Evolutionary conservation across 2,113 vertebrate species (phyloP).

Genomic region (Cryptotis parvus): DNA sequence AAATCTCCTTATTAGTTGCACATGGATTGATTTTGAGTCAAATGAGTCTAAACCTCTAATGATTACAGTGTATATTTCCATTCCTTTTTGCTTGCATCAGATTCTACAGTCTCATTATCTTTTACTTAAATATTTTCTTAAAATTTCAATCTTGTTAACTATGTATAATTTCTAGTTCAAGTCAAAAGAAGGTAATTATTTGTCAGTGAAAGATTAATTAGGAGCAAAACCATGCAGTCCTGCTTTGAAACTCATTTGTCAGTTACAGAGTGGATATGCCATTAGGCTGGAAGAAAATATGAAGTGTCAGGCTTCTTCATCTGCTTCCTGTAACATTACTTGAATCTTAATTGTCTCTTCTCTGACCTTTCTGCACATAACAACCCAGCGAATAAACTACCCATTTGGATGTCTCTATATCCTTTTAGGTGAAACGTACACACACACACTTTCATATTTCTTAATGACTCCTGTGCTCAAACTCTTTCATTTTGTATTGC

Average conservation of each 20-base stretch:
- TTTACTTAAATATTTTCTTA: neutral
- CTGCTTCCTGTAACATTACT: neutral
- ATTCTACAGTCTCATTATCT: too few relatives aligned
- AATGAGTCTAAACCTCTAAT: too few relatives aligned
- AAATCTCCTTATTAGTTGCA: too few relatives aligned
- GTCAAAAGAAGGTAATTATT: neutral
- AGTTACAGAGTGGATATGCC: neutral
- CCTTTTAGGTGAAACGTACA: too few relatives aligned
- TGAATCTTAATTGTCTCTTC: neutral
- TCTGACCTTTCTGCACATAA: neutral
- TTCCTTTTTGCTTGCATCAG: too few relatives aligned
- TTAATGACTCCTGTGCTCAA: neutral
- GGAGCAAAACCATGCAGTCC: neutral
- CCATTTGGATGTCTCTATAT: too few relatives aligned
- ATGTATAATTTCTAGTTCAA: too few relatives aligned
- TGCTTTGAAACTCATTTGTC: neutral
- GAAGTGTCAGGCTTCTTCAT: neutral
- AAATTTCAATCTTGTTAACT: neutral
- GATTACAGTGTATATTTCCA: too few relatives aligned
- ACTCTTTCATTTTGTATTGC: neutral
- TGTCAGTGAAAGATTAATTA: neutral
- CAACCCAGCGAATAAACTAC: neutral
- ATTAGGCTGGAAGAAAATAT: neutral
- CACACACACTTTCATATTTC: too few relatives aligned
- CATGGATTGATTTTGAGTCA: too few relatives aligned